Base-by-base conservation (phyloP, 1,140 invertebrate species). In the Dryas iulia region DNA sequence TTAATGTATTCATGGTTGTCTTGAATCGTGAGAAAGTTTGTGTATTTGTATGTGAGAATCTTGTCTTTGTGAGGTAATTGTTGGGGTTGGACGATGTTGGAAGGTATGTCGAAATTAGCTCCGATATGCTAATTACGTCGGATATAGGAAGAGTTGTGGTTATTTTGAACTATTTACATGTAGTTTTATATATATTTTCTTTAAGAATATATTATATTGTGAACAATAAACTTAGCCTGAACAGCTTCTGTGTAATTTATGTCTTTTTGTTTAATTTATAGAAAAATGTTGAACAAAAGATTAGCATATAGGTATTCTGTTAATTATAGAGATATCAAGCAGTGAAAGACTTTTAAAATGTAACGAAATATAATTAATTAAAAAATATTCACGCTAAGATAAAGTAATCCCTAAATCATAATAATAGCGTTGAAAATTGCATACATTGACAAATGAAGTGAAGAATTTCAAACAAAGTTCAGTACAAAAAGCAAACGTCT, bases 91-190 rank as follows among this genome's bases (percentile, higher is more conserved):
- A 59, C 79, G 75, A 85, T 81, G 66, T 82, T 73, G 75, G 80
- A 87, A 89, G 89, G 84, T 91, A 86, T 89, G 87, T 88, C 84
- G 89, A 89, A 84, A 88, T 82, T 74, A 47, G 64, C 67, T 73
- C 69, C 78, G 68, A 78, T 88, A 89, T 89, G 84, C 80, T 82
- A 88, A 90, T 86, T 79, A 63, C 28, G 8, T 52, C 5, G n/a
- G 0, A 47, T 21, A 18, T 14, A 14, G 6, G n/a, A 18, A 28
- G 21, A 47, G 14, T 10, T 3, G 11, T 1, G 6, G 2, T 3
- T 33, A 33, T 33, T 0, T n/a, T n/a, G n/a, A n/a, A n/a, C n/a
- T n/a, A n/a, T n/a, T n/a, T n/a, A n/a, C n/a, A 3, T 33, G 12
- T 33, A n/a, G 31, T 11, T 33, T n/a, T 33, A 33, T 3, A 33